These are phyloP conservation scores for Spongia lamella DNA, from an alignment of 37 sponge, comb jelly and placozoan genomes.

Conservation along the genomic window DNA sequence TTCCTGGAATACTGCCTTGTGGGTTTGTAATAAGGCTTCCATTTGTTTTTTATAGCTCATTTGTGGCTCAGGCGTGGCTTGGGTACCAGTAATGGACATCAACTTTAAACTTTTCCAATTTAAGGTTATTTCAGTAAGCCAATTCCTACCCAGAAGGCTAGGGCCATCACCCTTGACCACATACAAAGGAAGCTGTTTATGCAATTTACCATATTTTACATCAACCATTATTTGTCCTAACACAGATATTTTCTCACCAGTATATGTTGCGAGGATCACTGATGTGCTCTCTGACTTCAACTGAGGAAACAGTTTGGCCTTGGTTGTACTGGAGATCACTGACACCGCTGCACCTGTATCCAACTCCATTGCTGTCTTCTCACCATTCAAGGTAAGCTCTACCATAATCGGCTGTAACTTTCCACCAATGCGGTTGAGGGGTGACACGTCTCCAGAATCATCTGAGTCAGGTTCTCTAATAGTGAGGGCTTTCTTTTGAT, in stretches of 20 bases:
- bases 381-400: neutral
- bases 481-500: too few relatives aligned
- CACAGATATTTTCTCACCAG: neutral
- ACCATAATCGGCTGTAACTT: neutral
- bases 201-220: neutral
- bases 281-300: neutral
- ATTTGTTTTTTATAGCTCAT: too few relatives aligned
- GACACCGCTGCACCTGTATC: conserved; percentile 27
- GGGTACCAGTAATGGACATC: too few relatives aligned
- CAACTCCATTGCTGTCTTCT: conserved; percentile 4
- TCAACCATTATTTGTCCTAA: neutral
- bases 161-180: conserved; percentile 17
- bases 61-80: too few relatives aligned
- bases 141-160: conserved; percentile 13
- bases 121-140: neutral
- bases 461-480: too few relatives aligned
- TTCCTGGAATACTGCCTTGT: too few relatives aligned
- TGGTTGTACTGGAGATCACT: conserved; percentile 4
- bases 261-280: conserved; percentile 9
- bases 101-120: conserved; percentile 14
- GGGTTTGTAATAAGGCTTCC: too few relatives aligned
- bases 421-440: too few relatives aligned
- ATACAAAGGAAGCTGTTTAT: neutral
- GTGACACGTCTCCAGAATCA: too few relatives aligned
- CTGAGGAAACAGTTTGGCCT: conserved; percentile 8